Conservation (phyloP, 2,113 vertebrate genomes). For the Cololabis saira region DNA sequence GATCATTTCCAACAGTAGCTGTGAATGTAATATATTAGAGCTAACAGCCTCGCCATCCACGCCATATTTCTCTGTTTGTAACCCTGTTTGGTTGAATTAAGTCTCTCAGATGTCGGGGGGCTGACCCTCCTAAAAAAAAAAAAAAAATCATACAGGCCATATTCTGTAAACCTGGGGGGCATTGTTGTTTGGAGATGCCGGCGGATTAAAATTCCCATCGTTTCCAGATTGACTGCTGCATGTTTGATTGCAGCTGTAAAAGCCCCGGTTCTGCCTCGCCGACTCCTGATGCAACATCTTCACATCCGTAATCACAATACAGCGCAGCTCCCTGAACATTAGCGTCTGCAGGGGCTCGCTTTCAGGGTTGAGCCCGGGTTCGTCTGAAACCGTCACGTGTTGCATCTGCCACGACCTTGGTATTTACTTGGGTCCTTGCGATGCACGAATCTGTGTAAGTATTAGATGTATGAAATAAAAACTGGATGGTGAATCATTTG, state of each 20-base stretch:
- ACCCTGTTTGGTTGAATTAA: background rate
- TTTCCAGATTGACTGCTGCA: constrained; percentile 24
- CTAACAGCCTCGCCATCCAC: background rate
- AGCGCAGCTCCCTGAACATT: constrained; percentile 24
- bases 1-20: constrained; percentile 24
- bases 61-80: background rate
- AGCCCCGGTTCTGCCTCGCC: constrained; percentile 31
- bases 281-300: constrained; percentile 33
- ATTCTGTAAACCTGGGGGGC: background rate
- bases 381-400: background rate
- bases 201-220: constrained; percentile 46
- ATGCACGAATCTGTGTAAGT: constrained; percentile 1
- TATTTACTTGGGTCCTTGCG: background rate
- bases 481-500: constrained; percentile 60
- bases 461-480: constrained; percentile 27
- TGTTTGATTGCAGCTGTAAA: constrained; percentile 68
- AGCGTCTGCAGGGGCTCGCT: background rate
- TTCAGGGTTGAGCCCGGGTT: background rate
- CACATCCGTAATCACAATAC: constrained; percentile 40
- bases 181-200: constrained; percentile 27
- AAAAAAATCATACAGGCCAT: no score
- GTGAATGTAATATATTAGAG: constrained; percentile 4
- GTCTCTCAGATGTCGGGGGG: background rate
- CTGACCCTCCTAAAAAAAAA: no score
- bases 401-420: background rate